Base-by-base conservation (phyloP, 2,113 vertebrate genomes). In the Pteronura brasiliensis region DNA sequence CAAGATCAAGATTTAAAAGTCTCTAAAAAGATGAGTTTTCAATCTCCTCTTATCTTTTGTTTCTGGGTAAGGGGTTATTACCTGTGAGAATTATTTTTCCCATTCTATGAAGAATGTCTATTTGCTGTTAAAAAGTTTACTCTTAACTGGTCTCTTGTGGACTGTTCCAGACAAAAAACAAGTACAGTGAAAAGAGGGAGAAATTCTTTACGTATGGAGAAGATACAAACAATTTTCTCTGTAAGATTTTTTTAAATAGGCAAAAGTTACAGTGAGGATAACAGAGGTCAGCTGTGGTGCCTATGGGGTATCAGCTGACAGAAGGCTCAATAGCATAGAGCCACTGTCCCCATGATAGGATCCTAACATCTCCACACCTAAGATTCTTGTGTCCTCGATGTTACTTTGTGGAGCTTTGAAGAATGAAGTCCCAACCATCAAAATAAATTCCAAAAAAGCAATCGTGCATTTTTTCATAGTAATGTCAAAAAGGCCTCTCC, bases 81-180 rank as follows among this genome's bases (percentile, higher is more conserved):
- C 27, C n/a, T 88, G 42, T 63, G 39, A 95, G 59, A 63, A 77
- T 87, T 49, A 81, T 59, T 85, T 74, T 93, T 92, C 11, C 39
- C 18, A 49, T 4, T 71, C 31, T 42, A 59, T 47, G 61, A 76
- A 95, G 21, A 63, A 49, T 74, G 44, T 8, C 27, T 21, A 0
- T 92, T 97, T 95, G n/a, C 69, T 71, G 34, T 80, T 36, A 36
- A 83, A 85, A 90, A 72, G 57, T 12, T 76, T 87, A 71, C 21
- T 72, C 65, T 94, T 96, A 84, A 84, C 31, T 96, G 85, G 86
- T 95, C 92, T 97, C 87, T 61, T 69, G 91, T 89, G 95, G 61
- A 91, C 42, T 4, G 1, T 13, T 57, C 52, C 44, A 88, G 79
- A 89, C 52, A 76, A 95, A 63, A 80, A 81, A 13, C 44, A 21